Conservation (phyloP, 2,888 invertebrate genomes). For the Globia sparganii region DNA sequence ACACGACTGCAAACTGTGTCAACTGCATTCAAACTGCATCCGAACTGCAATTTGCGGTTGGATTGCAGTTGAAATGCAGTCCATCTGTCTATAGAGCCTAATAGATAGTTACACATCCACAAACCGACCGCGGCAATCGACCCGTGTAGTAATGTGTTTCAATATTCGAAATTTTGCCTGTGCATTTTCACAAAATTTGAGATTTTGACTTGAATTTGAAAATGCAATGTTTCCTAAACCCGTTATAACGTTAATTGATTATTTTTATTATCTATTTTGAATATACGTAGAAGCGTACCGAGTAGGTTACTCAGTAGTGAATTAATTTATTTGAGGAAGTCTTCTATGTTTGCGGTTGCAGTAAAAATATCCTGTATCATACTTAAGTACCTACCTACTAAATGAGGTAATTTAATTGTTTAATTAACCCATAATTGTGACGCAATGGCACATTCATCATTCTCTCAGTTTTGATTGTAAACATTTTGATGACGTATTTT, state of each 20-base stretch:
- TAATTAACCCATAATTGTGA: not conserved
- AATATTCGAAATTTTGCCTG: not conserved
- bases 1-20: too few species aligned
- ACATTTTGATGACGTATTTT: conserved; percentile 17
- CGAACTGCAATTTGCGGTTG: too few species aligned
- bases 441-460: not conserved
- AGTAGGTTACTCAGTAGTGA: not conserved
- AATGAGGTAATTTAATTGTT: not conserved
- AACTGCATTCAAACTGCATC: too few species aligned
- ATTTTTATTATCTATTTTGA: too few species aligned
- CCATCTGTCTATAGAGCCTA: too few species aligned
- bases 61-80: too few species aligned
- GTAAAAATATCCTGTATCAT: not conserved
- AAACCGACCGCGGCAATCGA: too few species aligned
- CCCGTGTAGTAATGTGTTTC: not conserved
- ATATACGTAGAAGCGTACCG: too few species aligned
- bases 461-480: not conserved
- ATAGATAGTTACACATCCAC: too few species aligned
- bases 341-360: not conserved
- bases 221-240: not conserved
- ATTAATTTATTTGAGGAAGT: not conserved
- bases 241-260: not conserved
- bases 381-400: not conserved
- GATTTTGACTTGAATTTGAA: not conserved
- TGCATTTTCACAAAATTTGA: not conserved